phyloP scores from a whole-genome alignment of 2,113 vertebrate species.

The Rhinopomastus cyanomelas region DNA sequence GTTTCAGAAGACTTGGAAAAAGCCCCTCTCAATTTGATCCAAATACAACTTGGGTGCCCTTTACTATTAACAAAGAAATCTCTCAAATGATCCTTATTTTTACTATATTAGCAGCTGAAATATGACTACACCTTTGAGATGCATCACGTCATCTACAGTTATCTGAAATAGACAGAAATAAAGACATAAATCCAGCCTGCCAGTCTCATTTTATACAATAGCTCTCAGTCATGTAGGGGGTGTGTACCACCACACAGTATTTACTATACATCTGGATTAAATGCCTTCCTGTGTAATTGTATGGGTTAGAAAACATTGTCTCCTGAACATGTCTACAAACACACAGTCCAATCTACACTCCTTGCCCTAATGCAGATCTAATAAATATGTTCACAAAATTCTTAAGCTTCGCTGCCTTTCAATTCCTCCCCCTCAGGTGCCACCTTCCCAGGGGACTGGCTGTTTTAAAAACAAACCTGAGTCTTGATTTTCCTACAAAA shows the following conservation, averaged over 20 bases:
- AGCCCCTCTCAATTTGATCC: not conserved
- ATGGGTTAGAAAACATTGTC: conserved; percentile 24
- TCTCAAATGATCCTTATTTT: conserved; percentile 16
- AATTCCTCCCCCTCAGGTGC: conserved; percentile 12
- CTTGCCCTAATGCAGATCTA: conserved; percentile 15
- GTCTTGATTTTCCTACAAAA: conserved; percentile 57
- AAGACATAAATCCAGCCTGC: not conserved
- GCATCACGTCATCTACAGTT: not conserved
- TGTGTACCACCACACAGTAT: not conserved
- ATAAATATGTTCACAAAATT: conserved; percentile 45
- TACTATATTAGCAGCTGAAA: not conserved
- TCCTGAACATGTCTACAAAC: not conserved
- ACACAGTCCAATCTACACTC: not conserved
- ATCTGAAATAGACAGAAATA: conserved; percentile 10
- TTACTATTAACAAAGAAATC: not conserved
- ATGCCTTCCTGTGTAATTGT: not conserved
- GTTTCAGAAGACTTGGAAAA: not conserved
- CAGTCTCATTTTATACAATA: conserved; percentile 17
- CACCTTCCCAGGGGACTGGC: conserved; percentile 29
- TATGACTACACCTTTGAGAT: conserved; percentile 25
- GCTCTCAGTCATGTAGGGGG: conserved; percentile 9
- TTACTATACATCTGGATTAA: conserved; percentile 40
- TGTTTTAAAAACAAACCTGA: conserved; percentile 50
- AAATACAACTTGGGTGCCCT: not conserved
- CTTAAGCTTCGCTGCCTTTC: conserved; percentile 46